Base-by-base conservation (phyloP, 1,140 invertebrate species). In the Drosophila elegans region DNA sequence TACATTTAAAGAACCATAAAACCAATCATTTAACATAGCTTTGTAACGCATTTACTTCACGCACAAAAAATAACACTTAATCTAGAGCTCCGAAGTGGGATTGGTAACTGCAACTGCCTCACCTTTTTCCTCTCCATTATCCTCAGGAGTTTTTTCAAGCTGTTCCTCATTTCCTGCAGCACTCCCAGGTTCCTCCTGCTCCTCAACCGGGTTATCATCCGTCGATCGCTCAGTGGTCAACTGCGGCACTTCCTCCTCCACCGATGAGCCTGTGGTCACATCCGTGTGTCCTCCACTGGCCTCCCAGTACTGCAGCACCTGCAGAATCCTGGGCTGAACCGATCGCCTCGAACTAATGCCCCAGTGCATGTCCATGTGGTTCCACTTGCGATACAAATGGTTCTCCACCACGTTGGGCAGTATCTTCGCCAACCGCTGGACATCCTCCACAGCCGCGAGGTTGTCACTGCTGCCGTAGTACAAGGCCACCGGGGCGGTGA, bases 391-490 rank as follows among this genome's bases (percentile, higher is more conserved):
- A 36, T 94, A 92, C 62, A 91, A 57, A 55, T 92, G 91, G 61
- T 92, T 92, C 29, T 92, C 93, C 2, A 93, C 89, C 0, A 93
- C 75, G 64, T 92, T 91, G 29, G 90, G 91, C 10, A 96, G 91
- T 61, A 93, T 90, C n/a, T 92, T 90, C 3, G 93, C 93, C 39
- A 96, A 74, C 55, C 93, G 93, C 59, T 93, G 92, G 0, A 95
- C 93, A 88, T 96, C 95, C 21, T 80, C 75, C 2, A 94, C 92
- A 51, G 94, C 93, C 3, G 93, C 94, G 0, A 97, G 86, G 71
- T 94, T 95, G 84, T 98, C 97, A 71, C 95, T 95, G 32, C 94
- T 93, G 11, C 94, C 94, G 74, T 95, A 96, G 85, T 96, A 95
- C 4, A 97, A 78, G 27, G 94, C 95, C 2, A 96, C 93, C 0